phyloP scores from a whole-genome alignment of 2,888 invertebrate genomes.

The Sinodicranocentrus sp. region DNA sequence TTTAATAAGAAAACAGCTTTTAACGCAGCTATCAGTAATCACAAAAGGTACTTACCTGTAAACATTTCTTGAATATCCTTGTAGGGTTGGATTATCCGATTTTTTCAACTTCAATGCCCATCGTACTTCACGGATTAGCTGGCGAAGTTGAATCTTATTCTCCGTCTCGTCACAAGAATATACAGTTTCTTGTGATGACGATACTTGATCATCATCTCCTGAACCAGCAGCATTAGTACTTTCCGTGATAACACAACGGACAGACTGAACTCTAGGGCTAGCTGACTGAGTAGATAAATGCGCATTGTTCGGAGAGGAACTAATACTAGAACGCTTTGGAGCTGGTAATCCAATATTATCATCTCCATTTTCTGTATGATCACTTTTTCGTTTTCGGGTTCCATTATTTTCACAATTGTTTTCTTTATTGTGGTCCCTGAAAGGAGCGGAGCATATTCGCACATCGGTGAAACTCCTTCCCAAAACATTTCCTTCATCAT shows the following conservation, averaged over 20 bases:
- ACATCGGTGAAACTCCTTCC: conserved; percentile 11
- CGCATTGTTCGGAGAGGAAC: no score
- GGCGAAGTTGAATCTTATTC: not conserved
- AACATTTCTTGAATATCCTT: not conserved
- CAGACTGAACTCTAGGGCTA: no score
- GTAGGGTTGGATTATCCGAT: not conserved
- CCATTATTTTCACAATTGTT: not conserved
- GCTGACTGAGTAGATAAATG: no score
- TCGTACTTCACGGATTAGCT: not conserved
- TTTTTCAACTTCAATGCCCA: not conserved
- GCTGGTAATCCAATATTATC: no score
- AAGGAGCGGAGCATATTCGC: conserved; percentile 17
- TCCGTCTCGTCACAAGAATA: conserved; percentile 1
- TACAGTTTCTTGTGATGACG: conserved; percentile 35
- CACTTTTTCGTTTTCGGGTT: no score
- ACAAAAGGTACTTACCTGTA: conserved; percentile 37
- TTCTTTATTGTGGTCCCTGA: not conserved
- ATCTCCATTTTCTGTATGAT: no score
- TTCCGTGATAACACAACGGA: not conserved
- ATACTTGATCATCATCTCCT: conserved; percentile 2
- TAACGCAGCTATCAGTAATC: no score
- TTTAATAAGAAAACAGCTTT: no score
- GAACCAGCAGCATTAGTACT: not conserved
- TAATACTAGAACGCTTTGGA: no score
- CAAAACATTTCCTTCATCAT: not conserved